A percentile compares a stretch with the other conserved stretches of the same genome.
Conservation (phyloP, 2,888 invertebrate species). For the Calliphora vomitoria region DNA sequence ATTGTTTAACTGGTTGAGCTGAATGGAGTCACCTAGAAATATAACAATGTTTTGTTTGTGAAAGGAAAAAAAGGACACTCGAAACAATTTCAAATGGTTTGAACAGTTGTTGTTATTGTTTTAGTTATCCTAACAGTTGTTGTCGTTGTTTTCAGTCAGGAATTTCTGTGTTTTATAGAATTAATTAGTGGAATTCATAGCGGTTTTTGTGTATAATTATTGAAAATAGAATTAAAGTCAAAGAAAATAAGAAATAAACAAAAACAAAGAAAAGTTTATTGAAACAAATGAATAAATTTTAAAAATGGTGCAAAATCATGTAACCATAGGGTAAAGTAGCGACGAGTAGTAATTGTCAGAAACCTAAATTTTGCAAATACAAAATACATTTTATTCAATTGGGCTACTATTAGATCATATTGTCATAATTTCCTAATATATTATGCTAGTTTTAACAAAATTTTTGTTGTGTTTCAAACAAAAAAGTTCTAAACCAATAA, state of each 20-base stretch:
- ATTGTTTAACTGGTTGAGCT: background rate
- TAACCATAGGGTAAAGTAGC: no score
- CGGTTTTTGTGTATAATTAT: constrained; percentile 26
- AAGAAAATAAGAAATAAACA: background rate
- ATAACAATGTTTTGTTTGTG: constrained; percentile 16
- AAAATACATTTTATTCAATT: no score
- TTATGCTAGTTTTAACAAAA: no score
- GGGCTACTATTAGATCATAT: no score
- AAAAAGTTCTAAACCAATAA: no score
- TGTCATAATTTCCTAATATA: no score
- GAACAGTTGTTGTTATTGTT: background rate
- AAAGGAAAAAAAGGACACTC: constrained; percentile 50
- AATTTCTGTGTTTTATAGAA: constrained; percentile 24
- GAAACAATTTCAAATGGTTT: constrained; percentile 46
- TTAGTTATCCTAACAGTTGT: background rate
- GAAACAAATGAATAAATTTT: no score
- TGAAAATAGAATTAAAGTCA: background rate
- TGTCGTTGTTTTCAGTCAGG: background rate
- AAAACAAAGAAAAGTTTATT: background rate
- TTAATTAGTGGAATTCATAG: constrained; percentile 31
- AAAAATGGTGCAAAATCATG: no score
- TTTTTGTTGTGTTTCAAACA: no score
- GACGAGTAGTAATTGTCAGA: no score
- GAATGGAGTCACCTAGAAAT: constrained; percentile 31
- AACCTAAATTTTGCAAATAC: no score